Base-by-base conservation (phyloP, 2,797 vertebrate species). In the Harpagifer antarcticus region DNA sequence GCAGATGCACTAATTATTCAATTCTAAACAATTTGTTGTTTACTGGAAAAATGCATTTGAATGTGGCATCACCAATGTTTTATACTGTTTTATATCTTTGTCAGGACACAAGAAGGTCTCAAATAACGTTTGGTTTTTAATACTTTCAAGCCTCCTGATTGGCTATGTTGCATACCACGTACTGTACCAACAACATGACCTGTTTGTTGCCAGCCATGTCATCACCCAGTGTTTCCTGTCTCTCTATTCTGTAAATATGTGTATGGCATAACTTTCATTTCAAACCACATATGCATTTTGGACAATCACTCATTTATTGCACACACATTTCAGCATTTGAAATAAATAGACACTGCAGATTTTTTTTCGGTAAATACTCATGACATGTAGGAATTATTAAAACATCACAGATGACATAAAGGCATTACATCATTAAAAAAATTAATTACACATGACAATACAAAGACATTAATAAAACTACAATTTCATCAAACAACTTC, bases 261-360 rank as follows among this genome's bases (percentile, higher is more conserved):
- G 42, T 5, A 44, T 0, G 15, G 12, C 27, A 27, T 27, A 27
- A 27, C 27, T 27, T 27, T 27, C 5, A 31, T 47, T 17, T 48
- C 11, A 45, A 13, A 23, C 7, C 44, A 53, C 37, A 60, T 5
- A 52, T 8, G 54, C 27, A 42, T 44, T 40, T 19, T 13, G 64
- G 66, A 79, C n/a, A 56, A 23, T 49, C 31, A 64, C 42, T 15
- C 1, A 75, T 92, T 92, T 91, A 93, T 89, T 90, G 69, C 83
- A 91, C 79, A 90, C 57, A 62, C 65, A 88, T 66, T 63, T 83
- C 60, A 78, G 40, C 20, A 84, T 68, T 78, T 77, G 54, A 78
- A 83, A 86, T 75, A 72, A 67, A 88, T 61, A 79, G 6, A 82
- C 55, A 83, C 48, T 72, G 53, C 20, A 70, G 23, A 37, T 19